phyloP scores from a whole-genome alignment of 2,797 vertebrate species.

The Anguilla marmorata region DNA sequence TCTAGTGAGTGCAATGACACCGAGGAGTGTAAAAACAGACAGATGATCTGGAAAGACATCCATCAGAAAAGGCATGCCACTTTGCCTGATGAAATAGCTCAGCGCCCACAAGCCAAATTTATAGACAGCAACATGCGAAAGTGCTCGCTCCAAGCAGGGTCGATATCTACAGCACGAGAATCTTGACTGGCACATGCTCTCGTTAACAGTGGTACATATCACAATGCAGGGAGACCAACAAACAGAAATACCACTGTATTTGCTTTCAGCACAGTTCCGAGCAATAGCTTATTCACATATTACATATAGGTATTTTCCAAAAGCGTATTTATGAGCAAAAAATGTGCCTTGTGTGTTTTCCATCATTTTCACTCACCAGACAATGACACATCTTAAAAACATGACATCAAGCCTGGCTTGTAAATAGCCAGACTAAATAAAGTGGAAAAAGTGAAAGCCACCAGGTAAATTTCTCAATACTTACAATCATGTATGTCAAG shows the following conservation, averaged over 20 bases:
- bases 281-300: constrained; percentile 5
- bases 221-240: not conserved
- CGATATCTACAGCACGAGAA: constrained; percentile 63
- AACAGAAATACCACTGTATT: constrained; percentile 15
- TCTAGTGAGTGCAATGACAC: constrained; percentile 69
- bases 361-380: not conserved
- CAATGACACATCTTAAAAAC: not conserved
- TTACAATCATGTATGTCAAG: constrained; percentile 1
- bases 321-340: constrained; percentile 12
- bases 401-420: not conserved
- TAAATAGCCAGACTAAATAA: not conserved
- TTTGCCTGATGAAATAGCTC: constrained; percentile 68
- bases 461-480: not conserved
- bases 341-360: not conserved
- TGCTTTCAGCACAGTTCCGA: not conserved
- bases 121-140: constrained; percentile 76
- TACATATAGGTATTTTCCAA: not conserved
- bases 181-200: constrained; percentile 63
- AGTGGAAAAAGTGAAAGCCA: not conserved
- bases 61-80: constrained; percentile 72
- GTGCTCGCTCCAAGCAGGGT: constrained; percentile 69
- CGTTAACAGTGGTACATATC: constrained; percentile 57
- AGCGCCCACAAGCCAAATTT: constrained; percentile 69
- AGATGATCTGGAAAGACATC: constrained; percentile 74
- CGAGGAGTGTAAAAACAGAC: constrained; percentile 76